Evolutionary conservation across 2,888 invertebrate species (phyloP).

Genomic region (Drosophila greeni): DNA sequence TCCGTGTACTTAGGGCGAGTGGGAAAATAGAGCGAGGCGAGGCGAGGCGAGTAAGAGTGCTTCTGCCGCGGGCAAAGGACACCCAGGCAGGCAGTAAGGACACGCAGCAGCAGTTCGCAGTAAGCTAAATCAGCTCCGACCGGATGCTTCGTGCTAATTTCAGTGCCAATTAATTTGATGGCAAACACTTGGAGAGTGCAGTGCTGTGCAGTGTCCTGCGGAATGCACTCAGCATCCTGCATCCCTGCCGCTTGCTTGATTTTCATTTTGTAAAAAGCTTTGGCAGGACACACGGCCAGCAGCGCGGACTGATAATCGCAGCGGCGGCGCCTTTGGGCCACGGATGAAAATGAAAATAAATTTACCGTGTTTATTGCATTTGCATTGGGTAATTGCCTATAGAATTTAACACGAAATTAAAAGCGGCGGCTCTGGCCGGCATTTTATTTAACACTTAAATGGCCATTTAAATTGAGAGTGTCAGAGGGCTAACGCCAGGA

Average conservation of each 20-base stretch:
- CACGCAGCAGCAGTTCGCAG: constrained; percentile 33
- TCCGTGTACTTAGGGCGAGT: constrained; percentile 71
- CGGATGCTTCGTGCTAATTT: constrained; percentile 60
- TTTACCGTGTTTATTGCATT: constrained; percentile 69
- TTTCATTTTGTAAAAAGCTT: constrained; percentile 72
- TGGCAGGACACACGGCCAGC: constrained; percentile 43
- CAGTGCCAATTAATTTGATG: constrained; percentile 73
- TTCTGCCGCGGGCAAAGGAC: constrained; percentile 48
- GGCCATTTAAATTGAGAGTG: constrained; percentile 56
- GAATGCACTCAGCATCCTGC: constrained; percentile 18
- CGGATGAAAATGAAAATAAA: constrained; percentile 67
- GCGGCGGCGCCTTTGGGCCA: constrained; percentile 28
- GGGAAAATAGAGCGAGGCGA: constrained; percentile 55
- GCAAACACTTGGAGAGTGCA: constrained; percentile 66
- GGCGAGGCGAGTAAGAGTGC: constrained; percentile 17
- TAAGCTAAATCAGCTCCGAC: constrained; percentile 19
- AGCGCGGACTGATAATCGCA: constrained; percentile 42
- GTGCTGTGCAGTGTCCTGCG: constrained; percentile 16
- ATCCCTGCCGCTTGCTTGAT: constrained; percentile 10
- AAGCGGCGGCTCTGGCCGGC: constrained; percentile 42
- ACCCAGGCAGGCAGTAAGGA: constrained; percentile 24
- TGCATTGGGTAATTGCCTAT: constrained; percentile 68
- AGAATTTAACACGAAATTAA: constrained; percentile 71
- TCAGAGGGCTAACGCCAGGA: constrained; percentile 6
- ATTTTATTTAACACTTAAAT: constrained; percentile 43